A percentile compares a stretch with the other conserved stretches of the same genome.
Evolutionary conservation across 2,113 vertebrate species (phyloP).

Genomic region (Crotalus tigris): DNA sequence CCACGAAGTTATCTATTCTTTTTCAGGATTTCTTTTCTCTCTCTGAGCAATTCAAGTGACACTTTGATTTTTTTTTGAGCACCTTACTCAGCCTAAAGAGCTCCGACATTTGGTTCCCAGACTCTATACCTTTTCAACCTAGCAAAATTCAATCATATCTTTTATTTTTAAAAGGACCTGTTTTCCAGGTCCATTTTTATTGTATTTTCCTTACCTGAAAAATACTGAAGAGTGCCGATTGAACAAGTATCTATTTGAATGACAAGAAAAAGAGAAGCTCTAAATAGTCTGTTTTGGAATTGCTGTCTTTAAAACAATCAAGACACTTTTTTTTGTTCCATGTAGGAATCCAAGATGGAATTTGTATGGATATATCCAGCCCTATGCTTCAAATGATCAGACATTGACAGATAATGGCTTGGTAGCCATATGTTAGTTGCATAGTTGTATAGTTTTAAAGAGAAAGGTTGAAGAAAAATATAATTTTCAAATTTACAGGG

Average conservation of each 20-base stretch:
- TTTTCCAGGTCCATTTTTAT: background rate
- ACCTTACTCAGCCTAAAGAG: conserved; percentile 7
- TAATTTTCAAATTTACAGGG: background rate
- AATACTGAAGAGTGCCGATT: background rate
- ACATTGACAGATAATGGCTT: background rate
- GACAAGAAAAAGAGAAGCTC: background rate
- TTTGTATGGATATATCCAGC: background rate
- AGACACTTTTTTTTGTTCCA: background rate
- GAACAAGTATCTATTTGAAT: background rate
- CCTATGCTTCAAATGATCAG: background rate
- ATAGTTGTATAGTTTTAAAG: background rate
- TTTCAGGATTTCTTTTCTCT: background rate
- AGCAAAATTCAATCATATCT: background rate
- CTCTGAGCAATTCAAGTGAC: background rate
- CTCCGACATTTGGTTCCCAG: background rate
- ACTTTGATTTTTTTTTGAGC: conserved; percentile 16
- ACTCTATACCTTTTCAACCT: background rate
- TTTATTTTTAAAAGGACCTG: conserved; percentile 4
- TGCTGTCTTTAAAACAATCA: background rate
- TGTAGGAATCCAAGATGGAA: background rate
- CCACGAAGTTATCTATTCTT: background rate
- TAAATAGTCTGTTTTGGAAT: background rate
- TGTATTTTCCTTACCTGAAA: background rate
- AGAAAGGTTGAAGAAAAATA: background rate
- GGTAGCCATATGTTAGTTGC: background rate